A percentile compares a stretch with the other conserved stretches of the same genome.
Conservation (phyloP, 2,797 vertebrate genomes). For the Tauraco hartlaubi region DNA sequence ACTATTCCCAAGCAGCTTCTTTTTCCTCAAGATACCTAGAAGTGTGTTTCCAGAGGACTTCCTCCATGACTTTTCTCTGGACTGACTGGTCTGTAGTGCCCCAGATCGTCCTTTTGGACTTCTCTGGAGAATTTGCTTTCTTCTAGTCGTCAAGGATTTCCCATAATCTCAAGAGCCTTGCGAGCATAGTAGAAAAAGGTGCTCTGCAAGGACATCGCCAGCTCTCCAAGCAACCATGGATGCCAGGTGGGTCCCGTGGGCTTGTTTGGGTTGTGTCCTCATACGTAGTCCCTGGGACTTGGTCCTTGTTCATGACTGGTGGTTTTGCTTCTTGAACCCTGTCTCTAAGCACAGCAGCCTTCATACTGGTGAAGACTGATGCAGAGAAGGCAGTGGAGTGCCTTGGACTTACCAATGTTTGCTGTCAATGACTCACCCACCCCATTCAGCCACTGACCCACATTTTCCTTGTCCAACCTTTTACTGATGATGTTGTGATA, state of each 20-base stretch:
- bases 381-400: not conserved
- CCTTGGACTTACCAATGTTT: rapidly evolving
- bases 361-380: not conserved
- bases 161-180: not conserved
- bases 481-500: not conserved
- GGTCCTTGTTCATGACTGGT: not conserved
- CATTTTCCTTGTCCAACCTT: not conserved
- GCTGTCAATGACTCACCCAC: not conserved
- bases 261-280: not conserved
- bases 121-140: not conserved
- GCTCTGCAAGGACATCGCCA: not conserved
- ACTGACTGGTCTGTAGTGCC: not conserved
- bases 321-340: not conserved
- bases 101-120: not conserved
- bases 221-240: rapidly evolving
- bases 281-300: not conserved
- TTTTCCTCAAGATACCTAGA: not conserved
- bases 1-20: not conserved
- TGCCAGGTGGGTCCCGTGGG: not conserved
- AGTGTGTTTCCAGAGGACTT: not conserved
- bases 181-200: not conserved
- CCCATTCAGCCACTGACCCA: rapidly evolving
- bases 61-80: not conserved
- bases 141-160: not conserved
- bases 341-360: not conserved